These are phyloP conservation scores for Silurus aristotelis DNA, from an alignment of 2,797 vertebrate genomes.

Conservation along the genomic window DNA sequence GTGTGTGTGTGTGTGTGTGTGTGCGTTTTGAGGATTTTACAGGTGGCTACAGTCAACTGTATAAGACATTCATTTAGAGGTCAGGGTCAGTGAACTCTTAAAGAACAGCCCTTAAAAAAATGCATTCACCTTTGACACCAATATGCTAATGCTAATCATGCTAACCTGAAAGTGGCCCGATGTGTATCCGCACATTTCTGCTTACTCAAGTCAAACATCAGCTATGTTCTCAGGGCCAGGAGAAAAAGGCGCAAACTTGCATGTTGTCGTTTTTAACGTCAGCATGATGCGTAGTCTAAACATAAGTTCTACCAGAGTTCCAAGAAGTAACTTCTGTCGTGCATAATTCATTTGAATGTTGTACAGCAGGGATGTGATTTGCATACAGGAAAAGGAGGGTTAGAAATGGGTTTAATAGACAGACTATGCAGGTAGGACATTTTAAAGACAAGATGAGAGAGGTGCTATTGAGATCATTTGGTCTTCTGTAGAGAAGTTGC, in stretches of 20 bases:
- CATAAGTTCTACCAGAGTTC: not conserved
- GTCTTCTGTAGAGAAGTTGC: no score
- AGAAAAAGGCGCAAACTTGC: conserved; percentile 30
- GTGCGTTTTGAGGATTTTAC: conserved; percentile 11
- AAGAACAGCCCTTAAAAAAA: conserved; percentile 51
- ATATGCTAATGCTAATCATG: conserved; percentile 36
- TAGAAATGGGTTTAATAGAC: no score
- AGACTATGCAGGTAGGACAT: no score
- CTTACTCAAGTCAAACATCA: conserved; percentile 44
- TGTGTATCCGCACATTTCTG: conserved; percentile 16
- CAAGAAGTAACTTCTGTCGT: not conserved
- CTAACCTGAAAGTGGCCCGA: conserved; percentile 19
- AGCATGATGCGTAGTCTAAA: not conserved
- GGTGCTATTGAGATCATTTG: no score
- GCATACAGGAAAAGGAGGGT: not conserved
- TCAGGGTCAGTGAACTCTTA: conserved; percentile 55
- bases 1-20: conserved; percentile 26
- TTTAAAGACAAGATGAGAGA: no score
- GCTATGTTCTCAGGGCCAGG: conserved; percentile 39
- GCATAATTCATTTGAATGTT: not conserved
- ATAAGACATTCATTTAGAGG: conserved; percentile 55
- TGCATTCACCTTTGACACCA: conserved; percentile 38
- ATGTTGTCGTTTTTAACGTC: conserved; percentile 30
- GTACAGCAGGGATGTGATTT: not conserved
- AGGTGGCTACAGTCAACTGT: conserved; percentile 48